Conservation (phyloP, 2,888 invertebrate species). For the Pheosia tremula region DNA sequence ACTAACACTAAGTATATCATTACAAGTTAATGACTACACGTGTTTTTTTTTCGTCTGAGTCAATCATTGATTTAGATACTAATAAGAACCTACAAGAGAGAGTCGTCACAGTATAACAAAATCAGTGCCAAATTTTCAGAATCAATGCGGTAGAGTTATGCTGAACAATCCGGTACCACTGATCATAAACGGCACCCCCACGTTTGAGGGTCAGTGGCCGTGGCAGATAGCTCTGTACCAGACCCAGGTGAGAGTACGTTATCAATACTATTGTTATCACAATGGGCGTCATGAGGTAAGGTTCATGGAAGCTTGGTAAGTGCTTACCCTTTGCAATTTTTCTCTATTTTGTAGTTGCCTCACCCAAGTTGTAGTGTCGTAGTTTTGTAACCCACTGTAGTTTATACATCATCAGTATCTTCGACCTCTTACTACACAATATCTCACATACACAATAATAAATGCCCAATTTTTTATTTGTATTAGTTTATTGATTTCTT, state of each 20-base stretch:
- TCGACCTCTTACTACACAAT: too few relatives aligned
- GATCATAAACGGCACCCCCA: slow-evolving; percentile 84
- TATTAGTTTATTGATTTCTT: too few relatives aligned
- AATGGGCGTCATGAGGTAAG: background rate
- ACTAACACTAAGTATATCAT: too few relatives aligned
- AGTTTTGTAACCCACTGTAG: background rate
- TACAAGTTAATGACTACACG: too few relatives aligned
- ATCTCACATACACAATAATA: too few relatives aligned
- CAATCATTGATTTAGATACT: too few relatives aligned
- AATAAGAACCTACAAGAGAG: too few relatives aligned
- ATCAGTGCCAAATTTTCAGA: slow-evolving; percentile 43
- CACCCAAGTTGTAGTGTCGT: background rate
- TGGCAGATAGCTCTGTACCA: slow-evolving; percentile 88
- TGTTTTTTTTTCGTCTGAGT: too few relatives aligned
- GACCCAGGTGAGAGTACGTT: slow-evolving; percentile 64
- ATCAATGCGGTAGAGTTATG: slow-evolving; percentile 78
- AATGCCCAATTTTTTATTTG: too few relatives aligned
- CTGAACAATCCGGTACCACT: slow-evolving; percentile 81
- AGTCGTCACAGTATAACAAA: too few relatives aligned
- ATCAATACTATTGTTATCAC: background rate
- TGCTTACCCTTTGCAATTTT: background rate
- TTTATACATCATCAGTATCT: background rate
- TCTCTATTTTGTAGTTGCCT: background rate
- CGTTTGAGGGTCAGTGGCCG: slow-evolving; percentile 86
- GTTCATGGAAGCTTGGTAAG: slow-evolving; percentile 5